Conservation (phyloP, 1,140 invertebrate genomes). For the Adoxophyes honmai region DNA sequence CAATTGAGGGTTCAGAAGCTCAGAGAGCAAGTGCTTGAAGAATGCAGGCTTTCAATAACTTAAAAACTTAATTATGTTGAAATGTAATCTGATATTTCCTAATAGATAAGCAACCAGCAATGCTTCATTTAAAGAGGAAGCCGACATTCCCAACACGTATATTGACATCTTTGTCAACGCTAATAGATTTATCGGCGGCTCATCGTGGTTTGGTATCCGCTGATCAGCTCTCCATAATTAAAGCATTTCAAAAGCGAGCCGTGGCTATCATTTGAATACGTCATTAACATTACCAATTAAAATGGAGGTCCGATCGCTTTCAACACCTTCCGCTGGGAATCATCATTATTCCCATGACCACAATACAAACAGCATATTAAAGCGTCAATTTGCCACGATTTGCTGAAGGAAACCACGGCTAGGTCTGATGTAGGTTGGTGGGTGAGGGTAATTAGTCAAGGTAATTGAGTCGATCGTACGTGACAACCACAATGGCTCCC, state of each 20-base stretch:
- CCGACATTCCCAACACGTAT: too few species aligned
- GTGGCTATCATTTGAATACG: conserved; percentile 7
- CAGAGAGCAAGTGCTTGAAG: not conserved
- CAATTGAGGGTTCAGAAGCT: not conserved
- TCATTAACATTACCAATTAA: conserved; percentile 8
- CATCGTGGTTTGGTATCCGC: too few species aligned
- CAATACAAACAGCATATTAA: conserved; percentile 14
- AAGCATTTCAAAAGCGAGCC: conserved; percentile 1
- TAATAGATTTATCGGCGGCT: too few species aligned
- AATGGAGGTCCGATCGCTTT: conserved; percentile 3
- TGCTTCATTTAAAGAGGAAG: too few species aligned
- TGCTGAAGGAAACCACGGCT: conserved; percentile 32
- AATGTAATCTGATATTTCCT: too few species aligned
- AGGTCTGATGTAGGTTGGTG: conserved; percentile 36
- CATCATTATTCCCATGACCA: conserved; percentile 16
- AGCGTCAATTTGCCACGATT: conserved; percentile 29
- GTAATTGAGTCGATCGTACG: conserved; percentile 50
- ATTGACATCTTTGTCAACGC: too few species aligned
- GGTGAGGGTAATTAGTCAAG: conserved; percentile 51
- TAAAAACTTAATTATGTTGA: not conserved
- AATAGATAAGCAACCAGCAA: too few species aligned
- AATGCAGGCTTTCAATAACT: not conserved
- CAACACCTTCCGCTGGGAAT: conserved; percentile 12
- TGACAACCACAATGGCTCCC: conserved; percentile 48
- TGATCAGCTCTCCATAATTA: not conserved